Base-by-base conservation (phyloP, 1,140 invertebrate genomes). In the Drosophila fuyamai region DNA sequence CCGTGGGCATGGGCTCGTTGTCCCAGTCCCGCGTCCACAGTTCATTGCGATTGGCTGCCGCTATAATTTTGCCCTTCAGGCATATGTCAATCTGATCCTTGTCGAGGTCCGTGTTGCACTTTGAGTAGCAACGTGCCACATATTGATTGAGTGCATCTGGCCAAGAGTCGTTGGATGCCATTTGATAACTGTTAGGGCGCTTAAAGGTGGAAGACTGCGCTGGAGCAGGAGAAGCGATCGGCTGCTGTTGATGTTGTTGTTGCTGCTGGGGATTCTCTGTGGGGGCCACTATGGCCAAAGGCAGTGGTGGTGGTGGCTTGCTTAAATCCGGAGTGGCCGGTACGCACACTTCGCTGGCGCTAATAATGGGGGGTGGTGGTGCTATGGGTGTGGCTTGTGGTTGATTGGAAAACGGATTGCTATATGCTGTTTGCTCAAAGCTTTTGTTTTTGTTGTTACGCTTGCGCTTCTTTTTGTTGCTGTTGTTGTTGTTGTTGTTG, bases 31-130 rank as follows among this genome's bases (percentile, higher is more conserved):
- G 97, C 0, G 96, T 95, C 95, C 95, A 97, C 14, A 98, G 94
- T 66, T 96, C 96, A 59, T 96, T 96, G 76, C 96, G 95, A 79
- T 96, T 96, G n/a, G 96, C 96, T 0, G 97, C 97, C 48, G 95
- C 95, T 18, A 97, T 98, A 62, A 99, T 96, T 93, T 98, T 97
- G 40, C 97, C 97, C 92, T 98, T 98, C 35, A 99, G 93, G 76
- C 98, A 96, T 65, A 97, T 97, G 91, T 98, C 97, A 57, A 99
- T 97, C 91, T 97, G 96, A 94, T 99, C 97, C 93, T 98, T 97
- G 92, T 99, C 97, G 59, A 97, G 94, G 58, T 95, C 94, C 12
- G 97, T 97, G 80, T 95, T 95, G 90, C 97, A 98, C 93, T 97
- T 97, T 40, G 96, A 95, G 94, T 98, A 99, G 85, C 97, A 98